Percentiles rank a stretch among this genome's conserved stretches.
These are phyloP conservation scores for Portunus trituberculatus DNA, from an alignment of 1,140 invertebrate genomes.

Conservation along the genomic window DNA sequence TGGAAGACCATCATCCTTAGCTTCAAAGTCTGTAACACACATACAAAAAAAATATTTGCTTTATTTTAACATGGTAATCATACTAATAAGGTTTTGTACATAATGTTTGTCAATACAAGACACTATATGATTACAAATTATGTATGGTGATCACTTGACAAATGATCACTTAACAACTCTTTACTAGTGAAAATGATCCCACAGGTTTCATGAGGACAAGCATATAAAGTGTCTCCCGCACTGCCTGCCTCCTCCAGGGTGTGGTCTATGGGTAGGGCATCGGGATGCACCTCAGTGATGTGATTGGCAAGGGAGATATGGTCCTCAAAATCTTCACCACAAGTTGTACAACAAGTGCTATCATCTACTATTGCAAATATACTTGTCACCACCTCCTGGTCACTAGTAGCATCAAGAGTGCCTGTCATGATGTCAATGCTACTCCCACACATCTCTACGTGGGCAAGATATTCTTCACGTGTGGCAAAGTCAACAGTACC, in stretches of 20 bases:
- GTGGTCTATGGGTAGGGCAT: slow-evolving; percentile 22
- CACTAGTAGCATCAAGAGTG: slow-evolving; percentile 57
- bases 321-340: slow-evolving; percentile 63
- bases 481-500: slow-evolving; percentile 41
- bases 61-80: not conserved
- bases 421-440: slow-evolving; percentile 68
- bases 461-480: slow-evolving; percentile 55
- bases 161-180: slow-evolving; percentile 46
- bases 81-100: not conserved
- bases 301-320: slow-evolving; percentile 60
- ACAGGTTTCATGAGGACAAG: slow-evolving; percentile 69
- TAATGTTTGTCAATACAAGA: not conserved
- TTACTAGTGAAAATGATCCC: slow-evolving; percentile 66
- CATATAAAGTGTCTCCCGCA: slow-evolving; percentile 61
- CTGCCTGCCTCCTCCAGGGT: slow-evolving; percentile 27
- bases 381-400: slow-evolving; percentile 67
- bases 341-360: slow-evolving; percentile 59
- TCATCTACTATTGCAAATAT: slow-evolving; percentile 71
- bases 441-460: slow-evolving; percentile 66
- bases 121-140: not conserved
- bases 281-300: slow-evolving; percentile 58
- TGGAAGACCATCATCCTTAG: too few relatives aligned
- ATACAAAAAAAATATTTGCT: too few relatives aligned
- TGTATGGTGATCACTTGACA: not conserved
- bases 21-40: too few relatives aligned